Percentiles rank a stretch among this genome's conserved stretches.
phyloP scores from a whole-genome alignment of 2,113 vertebrate species.

The Dicrurus megarhynchus region DNA sequence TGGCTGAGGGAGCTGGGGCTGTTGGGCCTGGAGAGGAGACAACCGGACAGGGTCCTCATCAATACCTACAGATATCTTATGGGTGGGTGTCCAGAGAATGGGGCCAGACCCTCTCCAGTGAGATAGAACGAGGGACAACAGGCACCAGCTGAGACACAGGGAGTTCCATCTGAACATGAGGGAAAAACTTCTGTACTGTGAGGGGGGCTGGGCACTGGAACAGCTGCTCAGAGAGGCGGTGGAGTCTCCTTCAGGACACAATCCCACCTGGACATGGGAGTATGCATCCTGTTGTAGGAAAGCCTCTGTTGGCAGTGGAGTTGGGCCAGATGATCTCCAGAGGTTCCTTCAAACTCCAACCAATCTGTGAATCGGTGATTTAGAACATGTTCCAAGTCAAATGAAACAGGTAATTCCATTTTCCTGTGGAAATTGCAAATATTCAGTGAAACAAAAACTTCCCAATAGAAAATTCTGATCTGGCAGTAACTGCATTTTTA shows the following conservation, averaged over 20 bases:
- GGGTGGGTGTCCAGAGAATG: no score
- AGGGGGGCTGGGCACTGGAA: neutral
- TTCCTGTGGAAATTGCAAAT: neutral
- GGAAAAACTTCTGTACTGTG: neutral
- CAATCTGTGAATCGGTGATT: neutral
- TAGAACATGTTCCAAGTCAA: neutral
- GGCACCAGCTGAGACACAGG: neutral
- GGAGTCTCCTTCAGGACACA: neutral
- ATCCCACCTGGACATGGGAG: neutral
- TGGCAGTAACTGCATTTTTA: neutral
- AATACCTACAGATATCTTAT: fast-evolving
- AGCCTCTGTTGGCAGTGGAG: neutral
- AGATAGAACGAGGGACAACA: neutral
- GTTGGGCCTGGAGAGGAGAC: neutral
- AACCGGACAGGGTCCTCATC: neutral
- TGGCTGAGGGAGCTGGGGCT: neutral
- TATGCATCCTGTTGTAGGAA: fast-evolving
- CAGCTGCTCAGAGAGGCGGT: neutral
- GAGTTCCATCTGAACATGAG: neutral
- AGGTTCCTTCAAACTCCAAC: neutral
- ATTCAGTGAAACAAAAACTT: neutral
- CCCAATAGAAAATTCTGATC: neutral
- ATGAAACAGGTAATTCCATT: neutral
- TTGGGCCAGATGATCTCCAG: neutral
- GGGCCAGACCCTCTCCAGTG: neutral